Evolutionary conservation across 2,797 vertebrate species (phyloP), one percentile per base, ranked within the genome.

Genomic region (Hemitrygon akajei): DNA sequence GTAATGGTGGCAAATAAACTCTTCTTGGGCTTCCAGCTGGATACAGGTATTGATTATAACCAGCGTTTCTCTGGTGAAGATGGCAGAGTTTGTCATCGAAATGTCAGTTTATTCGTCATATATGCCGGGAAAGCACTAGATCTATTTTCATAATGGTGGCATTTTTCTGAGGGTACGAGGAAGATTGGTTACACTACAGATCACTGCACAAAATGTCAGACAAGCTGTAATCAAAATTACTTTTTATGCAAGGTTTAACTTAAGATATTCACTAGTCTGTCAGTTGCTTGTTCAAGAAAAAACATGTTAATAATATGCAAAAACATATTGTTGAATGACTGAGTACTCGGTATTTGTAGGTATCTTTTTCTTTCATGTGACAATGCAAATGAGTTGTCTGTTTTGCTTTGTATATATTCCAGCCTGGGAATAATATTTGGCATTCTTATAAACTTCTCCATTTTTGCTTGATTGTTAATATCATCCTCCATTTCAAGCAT

Each of bases 231-330:
- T 66, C n/a, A 89, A 37, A 37, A 60, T 37, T 30, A 1, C 56
- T 56, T 86, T 86, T 89, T 34, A 89, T 66, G 86, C n/a, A 66
- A 89, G 60, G 34, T 69, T 63, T 34, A 89, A 89, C 66, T 66
- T 66, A 14, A 66, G 16, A 66, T n/a, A 89, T 89, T n/a, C 16
- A 37, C 2, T 37, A 66, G n/a, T 86, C 82, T 18, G 56, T 60
- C 11, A 86, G 12, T 58, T 86, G 3, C 27, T 37, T 34, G 60
- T 89, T 89, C n/a, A 37, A n/a, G 18, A 89, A 34, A 66, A 20
- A 22, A n/a, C 47, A 22, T 63, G 66, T 69, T 20, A 20, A 18
- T 34, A 89, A 20, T 69, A n/a, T 69, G 56, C 86, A 69, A 89
- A 34, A 34, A 7, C 2, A 30, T 30, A 22, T 69, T 69, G 34